Evolutionary conservation across 2,797 vertebrate species (phyloP).

Genomic region (Semotilus atromaculatus): DNA sequence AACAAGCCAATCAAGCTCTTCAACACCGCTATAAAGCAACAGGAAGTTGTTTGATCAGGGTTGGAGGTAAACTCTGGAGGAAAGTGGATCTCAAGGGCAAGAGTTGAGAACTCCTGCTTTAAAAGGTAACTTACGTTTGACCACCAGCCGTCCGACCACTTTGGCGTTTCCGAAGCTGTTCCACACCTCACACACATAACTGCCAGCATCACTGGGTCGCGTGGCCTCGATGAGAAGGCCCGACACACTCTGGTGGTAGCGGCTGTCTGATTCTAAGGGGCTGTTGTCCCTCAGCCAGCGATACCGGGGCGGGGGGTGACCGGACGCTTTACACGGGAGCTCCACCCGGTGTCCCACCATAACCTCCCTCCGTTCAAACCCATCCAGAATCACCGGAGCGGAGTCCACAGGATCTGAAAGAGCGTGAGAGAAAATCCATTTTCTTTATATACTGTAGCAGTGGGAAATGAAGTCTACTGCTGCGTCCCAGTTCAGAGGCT

Average conservation of each 20-base stretch:
- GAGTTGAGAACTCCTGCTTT: background rate
- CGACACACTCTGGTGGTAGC: slow-evolving; percentile 89
- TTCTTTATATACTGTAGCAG: background rate
- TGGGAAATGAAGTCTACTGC: background rate
- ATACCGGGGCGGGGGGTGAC: slow-evolving; percentile 93
- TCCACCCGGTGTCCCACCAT: slow-evolving; percentile 94
- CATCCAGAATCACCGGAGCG: slow-evolving; percentile 94
- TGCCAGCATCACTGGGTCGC: slow-evolving; percentile 90
- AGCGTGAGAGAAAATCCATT: background rate
- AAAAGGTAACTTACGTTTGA: slow-evolving; percentile 89
- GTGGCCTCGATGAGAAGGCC: slow-evolving; percentile 92
- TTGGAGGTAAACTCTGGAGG: background rate
- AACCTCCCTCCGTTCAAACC: slow-evolving; percentile 94
- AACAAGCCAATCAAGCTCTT: too few species aligned
- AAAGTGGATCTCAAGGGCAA: background rate
- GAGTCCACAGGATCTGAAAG: slow-evolving; percentile 91
- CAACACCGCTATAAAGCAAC: too few species aligned
- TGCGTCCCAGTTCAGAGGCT: too few species aligned
- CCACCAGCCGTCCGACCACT: slow-evolving; percentile 89
- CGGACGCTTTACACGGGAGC: slow-evolving; percentile 96
- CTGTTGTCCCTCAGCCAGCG: slow-evolving; percentile 98
- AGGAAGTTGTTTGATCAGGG: too few species aligned
- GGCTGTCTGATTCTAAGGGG: slow-evolving; percentile 92
- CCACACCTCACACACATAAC: slow-evolving; percentile 97
- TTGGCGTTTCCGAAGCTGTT: slow-evolving; percentile 97